Evolutionary conservation across 2,113 vertebrate species (phyloP).

Genomic region (Lepidothrix coronata): DNA sequence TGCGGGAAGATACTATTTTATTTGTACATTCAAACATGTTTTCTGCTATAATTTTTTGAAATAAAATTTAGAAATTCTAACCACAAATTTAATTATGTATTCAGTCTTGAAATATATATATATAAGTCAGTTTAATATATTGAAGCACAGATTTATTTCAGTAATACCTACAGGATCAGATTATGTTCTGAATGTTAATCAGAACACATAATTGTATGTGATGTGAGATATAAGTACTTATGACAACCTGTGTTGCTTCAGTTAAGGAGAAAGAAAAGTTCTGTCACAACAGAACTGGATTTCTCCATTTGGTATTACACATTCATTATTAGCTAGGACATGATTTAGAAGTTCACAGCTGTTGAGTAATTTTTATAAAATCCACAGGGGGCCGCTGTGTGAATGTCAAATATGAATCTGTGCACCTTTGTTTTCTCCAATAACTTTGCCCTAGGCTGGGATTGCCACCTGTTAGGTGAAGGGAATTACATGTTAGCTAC

Average conservation of each 20-base stretch:
- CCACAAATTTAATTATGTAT: neutral
- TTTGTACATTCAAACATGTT: neutral
- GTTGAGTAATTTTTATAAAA: neutral
- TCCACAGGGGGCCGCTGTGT: constrained; percentile 1
- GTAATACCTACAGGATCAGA: neutral
- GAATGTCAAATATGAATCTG: neutral
- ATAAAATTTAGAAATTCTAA: neutral
- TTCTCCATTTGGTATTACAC: neutral
- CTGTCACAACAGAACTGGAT: neutral
- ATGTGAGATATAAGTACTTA: neutral
- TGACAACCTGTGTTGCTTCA: neutral
- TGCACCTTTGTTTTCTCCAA: neutral
- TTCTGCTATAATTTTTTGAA: neutral
- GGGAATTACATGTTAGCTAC: neutral
- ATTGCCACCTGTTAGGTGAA: neutral
- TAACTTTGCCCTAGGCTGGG: neutral
- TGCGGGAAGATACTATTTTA: neutral
- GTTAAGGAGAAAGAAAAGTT: neutral
- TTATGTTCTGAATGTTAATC: neutral
- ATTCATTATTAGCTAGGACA: neutral
- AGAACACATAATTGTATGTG: neutral
- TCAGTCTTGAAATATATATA: neutral
- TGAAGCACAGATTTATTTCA: neutral
- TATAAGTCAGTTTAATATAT: neutral
- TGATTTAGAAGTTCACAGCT: neutral